These are phyloP conservation scores for Nemapogon koenigi DNA, from an alignment of 2,888 invertebrate species.

Conservation along the genomic window DNA sequence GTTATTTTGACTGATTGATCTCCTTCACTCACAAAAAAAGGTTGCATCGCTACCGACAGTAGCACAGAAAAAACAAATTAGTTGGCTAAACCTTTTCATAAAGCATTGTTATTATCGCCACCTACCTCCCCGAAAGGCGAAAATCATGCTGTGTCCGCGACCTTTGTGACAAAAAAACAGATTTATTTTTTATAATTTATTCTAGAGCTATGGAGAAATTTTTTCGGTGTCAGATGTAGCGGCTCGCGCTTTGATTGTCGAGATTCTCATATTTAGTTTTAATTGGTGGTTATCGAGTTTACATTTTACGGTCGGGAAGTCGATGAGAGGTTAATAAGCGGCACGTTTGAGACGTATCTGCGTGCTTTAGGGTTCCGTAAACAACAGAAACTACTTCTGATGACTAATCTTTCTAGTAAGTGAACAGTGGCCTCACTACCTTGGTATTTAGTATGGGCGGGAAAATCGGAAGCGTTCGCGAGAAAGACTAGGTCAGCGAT, in stretches of 20 bases:
- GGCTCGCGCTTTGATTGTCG: slow-evolving; percentile 61
- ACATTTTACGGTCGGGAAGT: slow-evolving; percentile 61
- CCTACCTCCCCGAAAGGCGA: slow-evolving; percentile 55
- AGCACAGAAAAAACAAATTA: slow-evolving; percentile 65
- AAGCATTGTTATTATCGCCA: slow-evolving; percentile 62
- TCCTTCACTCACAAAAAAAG: slow-evolving; percentile 50
- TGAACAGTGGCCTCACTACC: too few relatives aligned
- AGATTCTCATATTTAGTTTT: slow-evolving; percentile 65
- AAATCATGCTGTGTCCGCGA: slow-evolving; percentile 58
- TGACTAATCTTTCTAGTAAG: too few relatives aligned
- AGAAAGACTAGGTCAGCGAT: too few relatives aligned
- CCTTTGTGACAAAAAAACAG: slow-evolving; percentile 53
- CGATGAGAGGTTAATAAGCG: slow-evolving; percentile 66
- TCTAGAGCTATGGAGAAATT: slow-evolving; percentile 31
- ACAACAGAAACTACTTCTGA: background rate
- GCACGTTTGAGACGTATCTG: slow-evolving; percentile 59
- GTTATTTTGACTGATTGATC: slow-evolving; percentile 67
- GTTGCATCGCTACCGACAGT: slow-evolving; percentile 61
- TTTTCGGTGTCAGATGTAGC: slow-evolving; percentile 60
- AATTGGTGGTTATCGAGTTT: slow-evolving; percentile 67
- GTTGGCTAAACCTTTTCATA: slow-evolving; percentile 64
- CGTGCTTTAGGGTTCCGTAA: slow-evolving; percentile 56
- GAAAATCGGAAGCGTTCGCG: too few relatives aligned
- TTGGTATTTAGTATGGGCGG: too few relatives aligned
- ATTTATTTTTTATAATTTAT: slow-evolving; percentile 38